Conservation (phyloP, 2,888 invertebrate species). For the Agriopis leucophaearia region DNA sequence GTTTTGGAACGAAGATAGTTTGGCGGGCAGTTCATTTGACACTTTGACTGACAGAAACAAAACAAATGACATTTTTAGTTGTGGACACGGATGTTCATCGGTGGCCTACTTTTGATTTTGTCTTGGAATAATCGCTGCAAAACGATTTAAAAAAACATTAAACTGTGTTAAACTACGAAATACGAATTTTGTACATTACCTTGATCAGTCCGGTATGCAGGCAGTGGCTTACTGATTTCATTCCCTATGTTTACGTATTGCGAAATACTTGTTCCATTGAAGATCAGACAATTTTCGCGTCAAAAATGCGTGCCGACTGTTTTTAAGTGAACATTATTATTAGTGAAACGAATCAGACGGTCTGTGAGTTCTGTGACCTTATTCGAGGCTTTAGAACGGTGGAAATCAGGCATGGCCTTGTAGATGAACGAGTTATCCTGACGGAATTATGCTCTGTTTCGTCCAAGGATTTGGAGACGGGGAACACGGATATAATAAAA, state of each 20-base stretch:
- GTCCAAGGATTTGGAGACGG: conserved; percentile 88
- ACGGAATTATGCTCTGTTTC: conserved; percentile 89
- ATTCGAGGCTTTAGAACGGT: conserved; percentile 35
- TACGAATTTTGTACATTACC: conserved; percentile 1
- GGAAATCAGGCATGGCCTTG: conserved; percentile 67
- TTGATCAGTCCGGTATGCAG: conserved; percentile 20
- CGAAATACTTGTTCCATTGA: conserved; percentile 28
- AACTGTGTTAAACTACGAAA: conserved; percentile 20
- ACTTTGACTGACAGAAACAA: conserved; percentile 20
- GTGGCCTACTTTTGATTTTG: conserved; percentile 45
- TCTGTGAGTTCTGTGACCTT: conserved; percentile 38
- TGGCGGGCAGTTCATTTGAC: conserved; percentile 10
- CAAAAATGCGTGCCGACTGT: conserved; percentile 45
- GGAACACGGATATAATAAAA: conserved; percentile 68
- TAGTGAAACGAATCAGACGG: conserved; percentile 42
- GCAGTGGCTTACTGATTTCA: conserved; percentile 41
- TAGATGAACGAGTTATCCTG: conserved; percentile 84
- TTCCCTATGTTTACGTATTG: conserved; percentile 41
- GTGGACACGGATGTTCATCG: conserved; percentile 48
- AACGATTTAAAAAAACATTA: conserved; percentile 33
- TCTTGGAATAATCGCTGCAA: conserved; percentile 1
- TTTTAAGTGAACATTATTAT: conserved; percentile 23
- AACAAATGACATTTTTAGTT: conserved; percentile 63
- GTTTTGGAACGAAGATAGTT: conserved; percentile 59
- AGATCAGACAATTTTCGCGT: conserved; percentile 46